phyloP scores from a whole-genome alignment of 2,797 vertebrate genomes.

The Gorsachius magnificus region DNA sequence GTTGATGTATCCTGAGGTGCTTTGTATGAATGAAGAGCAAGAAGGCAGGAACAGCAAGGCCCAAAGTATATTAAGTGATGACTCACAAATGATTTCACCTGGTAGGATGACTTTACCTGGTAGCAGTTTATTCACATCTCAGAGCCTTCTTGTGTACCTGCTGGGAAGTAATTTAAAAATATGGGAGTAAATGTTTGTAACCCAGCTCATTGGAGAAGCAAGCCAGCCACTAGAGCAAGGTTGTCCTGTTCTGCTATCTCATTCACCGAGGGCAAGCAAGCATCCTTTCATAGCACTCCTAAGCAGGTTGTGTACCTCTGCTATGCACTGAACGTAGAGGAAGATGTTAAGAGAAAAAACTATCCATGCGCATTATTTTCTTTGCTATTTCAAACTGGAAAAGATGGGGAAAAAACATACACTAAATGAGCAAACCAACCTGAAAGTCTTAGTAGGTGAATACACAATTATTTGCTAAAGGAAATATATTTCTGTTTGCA shows the following conservation, averaged over 20 bases:
- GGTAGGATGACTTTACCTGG: background rate
- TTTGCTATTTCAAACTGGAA: background rate
- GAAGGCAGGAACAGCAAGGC: background rate
- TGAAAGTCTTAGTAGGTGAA: background rate
- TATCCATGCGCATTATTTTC: background rate
- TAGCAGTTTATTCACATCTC: background rate
- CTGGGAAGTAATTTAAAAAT: background rate
- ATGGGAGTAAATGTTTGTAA: background rate
- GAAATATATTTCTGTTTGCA: background rate
- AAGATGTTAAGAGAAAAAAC: background rate
- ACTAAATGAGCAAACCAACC: background rate
- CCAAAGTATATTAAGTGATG: background rate
- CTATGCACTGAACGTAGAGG: background rate
- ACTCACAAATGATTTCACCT: background rate
- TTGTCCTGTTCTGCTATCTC: background rate
- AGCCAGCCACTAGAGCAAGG: background rate
- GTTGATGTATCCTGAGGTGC: background rate
- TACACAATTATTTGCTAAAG: background rate
- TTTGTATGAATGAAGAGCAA: background rate
- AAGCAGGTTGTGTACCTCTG: background rate
- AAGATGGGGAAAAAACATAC: background rate
- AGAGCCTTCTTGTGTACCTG: fast-evolving
- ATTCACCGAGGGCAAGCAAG: background rate
- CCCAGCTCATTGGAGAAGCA: background rate
- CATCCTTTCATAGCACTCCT: background rate